Evolutionary conservation across 1,140 invertebrate genomes (phyloP), one percentile per base, ranked within the genome.

Genomic region (Ceratoteleas bidentatus): DNA sequence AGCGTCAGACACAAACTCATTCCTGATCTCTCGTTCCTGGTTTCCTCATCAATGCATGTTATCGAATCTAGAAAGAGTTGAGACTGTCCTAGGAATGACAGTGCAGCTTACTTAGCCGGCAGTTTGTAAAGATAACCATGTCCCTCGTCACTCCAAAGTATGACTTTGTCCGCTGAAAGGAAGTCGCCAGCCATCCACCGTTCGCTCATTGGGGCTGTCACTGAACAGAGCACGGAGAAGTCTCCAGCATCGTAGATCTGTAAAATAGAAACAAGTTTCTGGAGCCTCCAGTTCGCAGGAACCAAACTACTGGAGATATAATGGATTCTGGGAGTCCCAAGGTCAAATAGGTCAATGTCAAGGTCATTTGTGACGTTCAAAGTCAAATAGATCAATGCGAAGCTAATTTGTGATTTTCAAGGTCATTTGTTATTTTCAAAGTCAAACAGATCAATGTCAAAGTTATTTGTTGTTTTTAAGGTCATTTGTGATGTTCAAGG

Each of bases 161-260:
- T 94, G 0, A 99, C 96, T 43, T 96, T 93, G 87, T 99, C 98
- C 2, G 96, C 95, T 3, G 96, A 94, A 10, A 99, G 91, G 88
- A 99, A 99, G 88, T 99, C 97, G 2, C 98, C 98, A 10, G 97
- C 97, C 92, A 97, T 94, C 98, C 98, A 99, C 6, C 97, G 93
- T 90, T 98, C 97, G 0, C 96, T 95, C 24, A 94, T 91, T 0
- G 96, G 96, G 16, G 96, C 95, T 76, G 94, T 94, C 38, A 98
- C 96, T 0, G 96, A 97, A 88, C 97, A 98, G 0, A 99, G 92
- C 8, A 98, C 95, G 11, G 98, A 98, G 89, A 99, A 99, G 92
- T 99, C 98, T 54, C 97, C 94, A 45, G 96, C 95, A 92, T 97
- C 96, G 86, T 95, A 96, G 77, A 96, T 95, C 97, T 98, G 38